Conservation (phyloP, 2,797 vertebrate genomes). For the Fringilla coelebs region DNA sequence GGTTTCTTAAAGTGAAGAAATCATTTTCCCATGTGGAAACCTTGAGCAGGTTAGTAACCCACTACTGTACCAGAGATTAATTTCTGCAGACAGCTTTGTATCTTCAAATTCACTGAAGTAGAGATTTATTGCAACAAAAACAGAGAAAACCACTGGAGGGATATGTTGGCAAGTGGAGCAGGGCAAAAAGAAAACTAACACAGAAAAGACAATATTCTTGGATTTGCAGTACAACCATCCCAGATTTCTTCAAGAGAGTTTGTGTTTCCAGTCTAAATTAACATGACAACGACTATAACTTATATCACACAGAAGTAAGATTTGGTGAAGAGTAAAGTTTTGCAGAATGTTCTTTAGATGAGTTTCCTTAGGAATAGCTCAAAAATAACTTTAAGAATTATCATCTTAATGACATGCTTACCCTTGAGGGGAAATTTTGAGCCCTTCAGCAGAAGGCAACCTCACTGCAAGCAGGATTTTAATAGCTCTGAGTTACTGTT, state of each 20-base stretch:
- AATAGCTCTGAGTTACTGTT: not conserved
- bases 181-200: conserved; percentile 7
- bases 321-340: not conserved
- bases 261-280: not conserved
- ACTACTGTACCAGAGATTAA: not conserved
- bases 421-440: not conserved
- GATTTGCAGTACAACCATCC: not conserved
- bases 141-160: conserved; percentile 19
- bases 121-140: conserved; percentile 1
- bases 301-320: not conserved
- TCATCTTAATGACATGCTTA: not conserved
- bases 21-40: not conserved
- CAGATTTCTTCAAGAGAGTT: not conserved
- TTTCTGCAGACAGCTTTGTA: not conserved
- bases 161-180: not conserved
- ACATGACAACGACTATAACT: not conserved
- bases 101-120: not conserved
- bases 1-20: not conserved
- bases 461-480: not conserved
- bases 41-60: not conserved
- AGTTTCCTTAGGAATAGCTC: not conserved
- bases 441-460: not conserved
- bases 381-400: not conserved
- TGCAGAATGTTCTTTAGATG: not conserved
- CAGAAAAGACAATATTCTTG: not conserved